Base-by-base conservation (phyloP, 2,113 vertebrate species). In the Pseudopipra pipra region DNA sequence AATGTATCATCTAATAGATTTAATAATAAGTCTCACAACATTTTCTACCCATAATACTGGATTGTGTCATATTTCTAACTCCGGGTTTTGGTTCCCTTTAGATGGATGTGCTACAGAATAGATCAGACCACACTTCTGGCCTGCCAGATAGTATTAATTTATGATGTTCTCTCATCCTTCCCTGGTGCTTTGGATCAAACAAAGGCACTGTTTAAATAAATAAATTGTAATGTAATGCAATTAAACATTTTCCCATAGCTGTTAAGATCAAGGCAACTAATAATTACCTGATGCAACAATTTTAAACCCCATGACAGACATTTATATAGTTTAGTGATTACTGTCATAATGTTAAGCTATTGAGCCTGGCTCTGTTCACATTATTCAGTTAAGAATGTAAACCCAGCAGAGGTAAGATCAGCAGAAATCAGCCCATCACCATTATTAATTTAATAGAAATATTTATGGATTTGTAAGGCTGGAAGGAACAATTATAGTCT, bases 171-270 rank as follows among this genome's bases (percentile, higher is more conserved):
- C 61, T 91, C 62, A 91, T 84, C 39, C 24, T 94, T 97, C 90
- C 92, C 96, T 91, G 52, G 59, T 93, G 91, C 71, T 95, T 95
- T 95, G 81, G 77, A 92, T 96, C 96, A 97, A 96, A 96, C 85
- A 92, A 93, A 96, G 58, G 12, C 68, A 88, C 63, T 87, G 52
- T 95, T 94, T 96, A 96, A 96, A 93, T 95, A 96, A 97, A 95
- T 96, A 96, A 95, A 91, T 89, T 86, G 70, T 91, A 96, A 93
- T 81, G 82, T 86, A 96, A 92, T 87, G 85, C 88, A 96, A 95
- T 97, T 96, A 97, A 97, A 93, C 55, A 85, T 95, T 95, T 94
- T 82, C 92, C 92, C 90, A 87, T 85, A 93, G 95, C 95, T 94
- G 66, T 94, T 92, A 96, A 90, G 90, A 97, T 96, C 90, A 96